Evolutionary conservation across 2,888 invertebrate genomes (phyloP).

Genomic region (Exephanes ischioxanthus): DNA sequence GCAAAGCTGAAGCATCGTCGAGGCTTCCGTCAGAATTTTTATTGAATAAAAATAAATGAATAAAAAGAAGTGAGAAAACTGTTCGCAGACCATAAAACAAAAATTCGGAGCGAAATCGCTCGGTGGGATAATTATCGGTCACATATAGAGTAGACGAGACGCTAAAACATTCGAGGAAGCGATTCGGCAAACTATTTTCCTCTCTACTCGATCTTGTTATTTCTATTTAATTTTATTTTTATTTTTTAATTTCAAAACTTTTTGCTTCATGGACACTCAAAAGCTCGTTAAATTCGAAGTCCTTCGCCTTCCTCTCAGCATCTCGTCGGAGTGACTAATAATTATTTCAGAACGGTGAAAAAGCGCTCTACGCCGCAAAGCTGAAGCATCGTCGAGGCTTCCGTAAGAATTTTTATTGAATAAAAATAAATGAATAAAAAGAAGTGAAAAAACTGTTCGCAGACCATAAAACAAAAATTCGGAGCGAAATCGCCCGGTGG

Average conservation of each 20-base stretch:
- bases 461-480: not conserved
- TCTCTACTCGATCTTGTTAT: not conserved
- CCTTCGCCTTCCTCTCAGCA: not conserved
- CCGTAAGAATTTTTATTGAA: not conserved
- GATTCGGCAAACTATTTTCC: not conserved
- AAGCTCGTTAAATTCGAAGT: conserved; percentile 30
- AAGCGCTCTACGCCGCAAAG: not conserved
- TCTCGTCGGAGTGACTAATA: conserved; percentile 54
- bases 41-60: not conserved
- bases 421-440: not conserved
- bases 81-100: not conserved
- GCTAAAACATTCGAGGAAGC: not conserved
- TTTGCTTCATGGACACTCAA: not conserved
- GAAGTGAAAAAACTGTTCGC: not conserved
- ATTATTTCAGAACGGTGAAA: conserved; percentile 13
- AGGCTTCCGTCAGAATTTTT: not conserved
- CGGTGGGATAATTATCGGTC: not conserved
- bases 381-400: not conserved
- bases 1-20: not conserved
- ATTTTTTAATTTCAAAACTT: not conserved
- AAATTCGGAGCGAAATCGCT: not conserved
- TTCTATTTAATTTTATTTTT: not conserved
- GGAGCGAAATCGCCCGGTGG: not conserved
- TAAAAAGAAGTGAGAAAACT: not conserved
- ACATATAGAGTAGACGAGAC: no score